phyloP scores from a whole-genome alignment of 2,113 vertebrate genomes.

The Atlantisia rogersi region DNA sequence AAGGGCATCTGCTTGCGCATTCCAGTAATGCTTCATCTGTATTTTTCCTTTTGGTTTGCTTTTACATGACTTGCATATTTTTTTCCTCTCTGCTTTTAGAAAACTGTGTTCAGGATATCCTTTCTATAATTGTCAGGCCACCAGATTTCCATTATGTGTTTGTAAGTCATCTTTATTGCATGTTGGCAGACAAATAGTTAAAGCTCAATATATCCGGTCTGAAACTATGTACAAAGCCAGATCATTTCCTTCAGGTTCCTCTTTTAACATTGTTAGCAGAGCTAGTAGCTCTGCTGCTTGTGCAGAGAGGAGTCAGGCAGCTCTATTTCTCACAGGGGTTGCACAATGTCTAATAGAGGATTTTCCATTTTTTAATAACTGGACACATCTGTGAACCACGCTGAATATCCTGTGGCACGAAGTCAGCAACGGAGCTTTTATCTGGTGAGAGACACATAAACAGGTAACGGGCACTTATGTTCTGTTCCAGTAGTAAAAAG shows the following conservation, averaged over 20 bases:
- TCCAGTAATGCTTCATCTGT: not conserved
- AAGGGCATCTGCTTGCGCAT: not conserved
- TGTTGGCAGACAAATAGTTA: slow-evolving; percentile 38
- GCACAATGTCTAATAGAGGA: not conserved
- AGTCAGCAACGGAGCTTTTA: not conserved
- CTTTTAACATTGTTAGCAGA: slow-evolving; percentile 6
- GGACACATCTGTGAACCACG: not conserved
- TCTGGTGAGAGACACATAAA: not conserved
- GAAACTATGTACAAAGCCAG: not conserved
- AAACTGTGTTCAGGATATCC: not conserved
- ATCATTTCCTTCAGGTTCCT: slow-evolving; percentile 40
- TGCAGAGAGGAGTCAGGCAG: not conserved
- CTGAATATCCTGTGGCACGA: not conserved
- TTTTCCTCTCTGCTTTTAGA: not conserved
- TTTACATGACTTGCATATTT: not conserved
- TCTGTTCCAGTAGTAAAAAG: not conserved
- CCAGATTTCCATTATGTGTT: not conserved
- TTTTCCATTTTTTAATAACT: not conserved
- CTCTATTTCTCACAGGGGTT: not conserved
- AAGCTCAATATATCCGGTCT: not conserved
- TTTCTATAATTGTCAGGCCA: not conserved
- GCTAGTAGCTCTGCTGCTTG: not conserved
- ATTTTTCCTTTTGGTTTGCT: not conserved
- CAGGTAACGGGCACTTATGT: slow-evolving; percentile 10
- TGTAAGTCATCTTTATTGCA: not conserved